Conservation (phyloP, 1,140 invertebrate genomes). For the Metopolophium dirhodum region DNA sequence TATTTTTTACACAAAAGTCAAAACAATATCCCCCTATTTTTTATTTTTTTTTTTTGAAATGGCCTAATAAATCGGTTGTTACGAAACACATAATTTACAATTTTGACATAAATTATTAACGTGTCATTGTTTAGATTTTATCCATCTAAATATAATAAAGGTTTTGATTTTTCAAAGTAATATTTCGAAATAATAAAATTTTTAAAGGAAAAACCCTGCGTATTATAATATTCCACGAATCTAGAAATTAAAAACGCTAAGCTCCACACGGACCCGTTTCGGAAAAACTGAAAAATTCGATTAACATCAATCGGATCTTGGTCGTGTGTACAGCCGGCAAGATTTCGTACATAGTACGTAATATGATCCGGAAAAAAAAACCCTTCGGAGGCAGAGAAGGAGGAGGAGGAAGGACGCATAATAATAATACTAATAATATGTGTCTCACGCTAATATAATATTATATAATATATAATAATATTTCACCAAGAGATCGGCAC, state of each 20-base stretch:
- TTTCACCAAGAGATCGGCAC: not conserved
- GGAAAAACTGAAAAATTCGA: not conserved
- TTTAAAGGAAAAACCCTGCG: not conserved
- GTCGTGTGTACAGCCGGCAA: not conserved
- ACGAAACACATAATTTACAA: not conserved
- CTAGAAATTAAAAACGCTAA: not conserved
- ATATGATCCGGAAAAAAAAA: not conserved
- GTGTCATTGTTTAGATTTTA: too few relatives aligned
- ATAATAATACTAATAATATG: not conserved
- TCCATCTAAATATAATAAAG: too few relatives aligned
- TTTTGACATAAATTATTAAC: not conserved
- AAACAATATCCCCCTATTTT: not conserved
- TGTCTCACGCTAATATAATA: not conserved
- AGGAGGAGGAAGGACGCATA: not conserved
- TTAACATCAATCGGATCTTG: not conserved
- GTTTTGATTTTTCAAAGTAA: not conserved
- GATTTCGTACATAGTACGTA: not conserved
- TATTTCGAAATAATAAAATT: not conserved
- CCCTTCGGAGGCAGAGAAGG: not conserved
- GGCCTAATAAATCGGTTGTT: not conserved
- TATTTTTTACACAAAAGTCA: not conserved
- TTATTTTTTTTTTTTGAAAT: too few relatives aligned
- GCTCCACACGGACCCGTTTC: rapidly evolving
- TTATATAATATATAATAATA: not conserved
- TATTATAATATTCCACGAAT: not conserved